A percentile compares a stretch with the other conserved stretches of the same genome.
Conservation (phyloP, 2,888 invertebrate species). For the Loripinus fragilis region DNA sequence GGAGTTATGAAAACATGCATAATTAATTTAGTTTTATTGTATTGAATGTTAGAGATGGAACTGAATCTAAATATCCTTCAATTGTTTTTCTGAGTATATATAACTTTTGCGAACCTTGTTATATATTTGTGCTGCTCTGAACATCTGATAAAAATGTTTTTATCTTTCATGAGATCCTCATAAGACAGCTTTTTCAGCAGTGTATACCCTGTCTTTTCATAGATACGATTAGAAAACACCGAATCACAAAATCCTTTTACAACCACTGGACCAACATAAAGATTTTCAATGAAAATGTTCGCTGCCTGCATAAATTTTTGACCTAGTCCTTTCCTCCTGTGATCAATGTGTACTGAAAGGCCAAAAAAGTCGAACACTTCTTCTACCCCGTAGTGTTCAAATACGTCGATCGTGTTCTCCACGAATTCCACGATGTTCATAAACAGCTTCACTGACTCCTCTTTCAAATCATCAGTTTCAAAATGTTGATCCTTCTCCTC, state of each 20-base stretch:
- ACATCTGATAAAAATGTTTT: not conserved
- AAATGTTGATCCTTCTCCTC: not conserved
- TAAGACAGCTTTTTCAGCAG: not conserved
- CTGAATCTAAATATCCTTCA: too few species aligned
- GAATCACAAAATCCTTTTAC: constrained; percentile 11
- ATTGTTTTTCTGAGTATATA: too few species aligned
- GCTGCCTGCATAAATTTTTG: constrained; percentile 11
- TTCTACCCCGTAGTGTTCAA: constrained; percentile 2
- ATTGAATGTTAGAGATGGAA: too few species aligned
- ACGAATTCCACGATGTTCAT: not conserved
- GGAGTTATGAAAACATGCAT: too few species aligned
- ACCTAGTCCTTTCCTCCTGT: constrained; percentile 10
- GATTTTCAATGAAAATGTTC: not conserved
- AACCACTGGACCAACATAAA: constrained; percentile 9
- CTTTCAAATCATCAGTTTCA: not conserved
- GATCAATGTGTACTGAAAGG: constrained; percentile 15
- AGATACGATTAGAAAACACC: constrained; percentile 18
- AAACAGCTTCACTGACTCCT: not conserved
- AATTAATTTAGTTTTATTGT: too few species aligned
- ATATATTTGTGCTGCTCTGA: constrained; percentile 22
- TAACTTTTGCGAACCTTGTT: not conserved
- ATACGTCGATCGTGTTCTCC: not conserved
- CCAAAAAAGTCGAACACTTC: constrained; percentile 11
- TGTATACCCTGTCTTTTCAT: not conserved
- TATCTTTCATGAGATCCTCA: not conserved